Base-by-base conservation (phyloP, 2,113 vertebrate genomes). In the Tyto alba region DNA sequence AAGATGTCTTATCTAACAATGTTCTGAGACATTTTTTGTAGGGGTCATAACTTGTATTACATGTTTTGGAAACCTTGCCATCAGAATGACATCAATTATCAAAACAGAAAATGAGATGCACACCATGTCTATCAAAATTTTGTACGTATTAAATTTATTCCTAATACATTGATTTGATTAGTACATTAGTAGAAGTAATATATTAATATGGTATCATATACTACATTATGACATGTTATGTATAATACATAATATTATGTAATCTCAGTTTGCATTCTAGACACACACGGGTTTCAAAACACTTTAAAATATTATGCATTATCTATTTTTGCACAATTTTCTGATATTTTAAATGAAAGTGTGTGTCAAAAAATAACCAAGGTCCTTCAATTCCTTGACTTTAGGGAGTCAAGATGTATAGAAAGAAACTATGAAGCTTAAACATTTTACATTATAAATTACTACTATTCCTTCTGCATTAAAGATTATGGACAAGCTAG, bases 31-130 rank as follows among this genome's bases (percentile, higher is more conserved):
- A 84, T 99, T 98, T 34, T n/a, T n/a, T n/a, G 98, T 99, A 60
- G 99, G 99, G 98, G 98, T 99, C 95, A 98, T 98, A 96, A 98
- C 98, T 91, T 98, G 98, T 96, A 97, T 98, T 76, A 99, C 98
- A 43, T 98, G 98, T 97, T 99, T 99, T 41, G 98, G 99, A 73
- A 99, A 99, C 96, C 96, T 99, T 67, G 98, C 99, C 71, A 99
- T 99, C 79, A 98, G 98, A 88, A 99, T 98, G 98, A 98, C 98
- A 90, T 99, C 98, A 9, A 94, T 98, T 93, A 98, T 99, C 90
- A 97, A 98, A 87, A 98, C 98, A 7, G 98, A 99, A 97, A 99
- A 99, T 85, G 98, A 97, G 64, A 98, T 96, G 43, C 98, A 99
- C 26, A 98, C 98, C 15, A 97, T 95, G 88, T 98, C 98, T 97